These are phyloP conservation scores for Nibea coibor DNA, from an alignment of 2,113 vertebrate species.

Conservation along the genomic window DNA sequence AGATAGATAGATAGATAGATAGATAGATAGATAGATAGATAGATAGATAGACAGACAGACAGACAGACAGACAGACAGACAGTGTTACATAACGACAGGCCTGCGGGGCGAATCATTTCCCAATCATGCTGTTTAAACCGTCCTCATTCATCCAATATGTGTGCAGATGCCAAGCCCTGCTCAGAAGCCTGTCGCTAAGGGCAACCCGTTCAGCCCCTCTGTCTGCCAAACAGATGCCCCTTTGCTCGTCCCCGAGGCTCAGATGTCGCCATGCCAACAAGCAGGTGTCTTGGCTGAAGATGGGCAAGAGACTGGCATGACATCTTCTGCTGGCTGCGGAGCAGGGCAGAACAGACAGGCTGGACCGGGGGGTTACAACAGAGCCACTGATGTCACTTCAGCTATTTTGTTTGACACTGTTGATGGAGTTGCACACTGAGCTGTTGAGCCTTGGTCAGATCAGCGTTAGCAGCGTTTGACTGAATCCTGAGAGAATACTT, in stretches of 20 bases:
- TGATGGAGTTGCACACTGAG: not conserved
- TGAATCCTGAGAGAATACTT: not conserved
- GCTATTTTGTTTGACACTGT: not conserved
- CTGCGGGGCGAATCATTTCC: conserved; percentile 5
- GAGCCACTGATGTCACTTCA: not conserved
- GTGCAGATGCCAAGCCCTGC: conserved; percentile 48
- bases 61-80: conserved; percentile 24
- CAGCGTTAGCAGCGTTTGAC: not conserved
- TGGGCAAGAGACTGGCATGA: conserved; percentile 28
- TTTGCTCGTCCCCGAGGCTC: conserved; percentile 85
- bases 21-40: conserved; percentile 24
- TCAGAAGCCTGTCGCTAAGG: conserved; percentile 67
- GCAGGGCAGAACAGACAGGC: not conserved
- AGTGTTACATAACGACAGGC: conserved; percentile 12
- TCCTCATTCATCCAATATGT: conserved; percentile 36
- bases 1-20: conserved; percentile 28
- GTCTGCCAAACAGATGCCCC: conserved; percentile 89
- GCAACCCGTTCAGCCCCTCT: conserved; percentile 77
- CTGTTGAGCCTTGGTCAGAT: not conserved
- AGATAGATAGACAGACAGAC: conserved; percentile 22
- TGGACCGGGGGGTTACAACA: conserved; percentile 12
- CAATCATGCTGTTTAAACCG: conserved; percentile 26
- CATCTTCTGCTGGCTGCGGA: conserved; percentile 44
- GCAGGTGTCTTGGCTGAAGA: conserved; percentile 64
- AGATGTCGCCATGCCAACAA: conserved; percentile 83